Conservation (phyloP, 2,113 vertebrate species). For the Larimichthys crocea region DNA sequence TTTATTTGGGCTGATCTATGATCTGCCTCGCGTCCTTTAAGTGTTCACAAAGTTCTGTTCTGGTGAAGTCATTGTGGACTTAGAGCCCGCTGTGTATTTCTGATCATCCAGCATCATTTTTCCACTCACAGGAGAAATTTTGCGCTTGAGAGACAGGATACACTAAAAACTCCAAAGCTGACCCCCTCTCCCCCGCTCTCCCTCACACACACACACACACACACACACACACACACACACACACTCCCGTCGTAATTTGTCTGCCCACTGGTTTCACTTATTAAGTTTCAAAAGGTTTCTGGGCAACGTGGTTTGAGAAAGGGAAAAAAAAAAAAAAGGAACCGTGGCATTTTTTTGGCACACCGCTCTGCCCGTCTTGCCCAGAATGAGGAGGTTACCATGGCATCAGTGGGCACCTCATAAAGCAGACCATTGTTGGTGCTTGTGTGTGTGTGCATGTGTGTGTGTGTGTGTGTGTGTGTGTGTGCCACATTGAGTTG, state of each 20-base stretch:
- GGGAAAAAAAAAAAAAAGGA: constrained; percentile 59
- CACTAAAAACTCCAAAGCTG: constrained; percentile 68
- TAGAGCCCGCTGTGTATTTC: constrained; percentile 16
- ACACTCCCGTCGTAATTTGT: constrained; percentile 77
- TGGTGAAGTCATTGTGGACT: constrained; percentile 14
- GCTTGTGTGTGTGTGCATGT: constrained; percentile 68
- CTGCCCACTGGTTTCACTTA: constrained; percentile 86
- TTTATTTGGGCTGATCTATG: neutral
- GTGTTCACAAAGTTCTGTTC: constrained; percentile 4
- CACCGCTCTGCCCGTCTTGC: constrained; percentile 78
- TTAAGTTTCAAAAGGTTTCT: constrained; percentile 88
- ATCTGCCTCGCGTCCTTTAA: neutral
- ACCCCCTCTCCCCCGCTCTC: constrained; percentile 38
- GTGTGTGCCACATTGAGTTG: constrained; percentile 80
- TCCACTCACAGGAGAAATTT: constrained; percentile 63
- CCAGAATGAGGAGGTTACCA: constrained; percentile 88
- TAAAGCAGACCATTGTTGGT: constrained; percentile 88
- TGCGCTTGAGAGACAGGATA: constrained; percentile 71
- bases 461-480: constrained; percentile 64
- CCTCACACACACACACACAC: constrained; percentile 47
- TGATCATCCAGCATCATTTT: constrained; percentile 47
- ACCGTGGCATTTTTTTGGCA: constrained; percentile 88
- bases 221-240: neutral
- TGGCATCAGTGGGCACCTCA: constrained; percentile 88
- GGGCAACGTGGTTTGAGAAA: constrained; percentile 84